phyloP scores from a whole-genome alignment of 2,113 vertebrate genomes.

The Elephas maximus region DNA sequence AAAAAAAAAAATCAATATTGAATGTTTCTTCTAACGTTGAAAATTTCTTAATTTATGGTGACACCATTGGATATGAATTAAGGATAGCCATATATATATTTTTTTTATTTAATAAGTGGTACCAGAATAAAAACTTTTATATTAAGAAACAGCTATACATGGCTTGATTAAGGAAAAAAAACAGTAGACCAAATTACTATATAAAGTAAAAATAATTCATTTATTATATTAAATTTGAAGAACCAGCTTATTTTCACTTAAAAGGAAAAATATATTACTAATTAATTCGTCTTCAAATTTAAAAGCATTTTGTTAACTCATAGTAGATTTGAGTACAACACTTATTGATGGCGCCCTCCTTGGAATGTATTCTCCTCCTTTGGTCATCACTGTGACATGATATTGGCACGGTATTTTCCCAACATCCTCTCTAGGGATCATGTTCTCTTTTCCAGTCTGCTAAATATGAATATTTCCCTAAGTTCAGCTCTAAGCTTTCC shows the following conservation, averaged over 20 bases:
- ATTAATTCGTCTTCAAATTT: slow-evolving; percentile 7
- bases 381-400: background rate
- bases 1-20: background rate
- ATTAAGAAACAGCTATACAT: background rate
- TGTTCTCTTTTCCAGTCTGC: background rate
- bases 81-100: background rate
- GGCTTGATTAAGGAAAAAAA: background rate
- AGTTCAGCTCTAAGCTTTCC: slow-evolving; percentile 2
- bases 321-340: background rate
- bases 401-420: background rate
- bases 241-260: background rate
- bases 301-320: slow-evolving; percentile 31
- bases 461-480: slow-evolving; percentile 5
- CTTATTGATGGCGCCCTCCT: background rate
- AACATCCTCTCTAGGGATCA: background rate
- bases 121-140: background rate
- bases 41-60: slow-evolving; percentile 22
- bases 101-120: background rate
- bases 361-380: background rate
- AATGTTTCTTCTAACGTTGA: slow-evolving; percentile 9
- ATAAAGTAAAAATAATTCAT: background rate
- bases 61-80: slow-evolving; percentile 6
- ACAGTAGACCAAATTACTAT: background rate
- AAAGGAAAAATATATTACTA: too few relatives aligned
- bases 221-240: slow-evolving; percentile 34